phyloP scores from a whole-genome alignment of 2,113 vertebrate species.

The Circaetus cinerascens region DNA sequence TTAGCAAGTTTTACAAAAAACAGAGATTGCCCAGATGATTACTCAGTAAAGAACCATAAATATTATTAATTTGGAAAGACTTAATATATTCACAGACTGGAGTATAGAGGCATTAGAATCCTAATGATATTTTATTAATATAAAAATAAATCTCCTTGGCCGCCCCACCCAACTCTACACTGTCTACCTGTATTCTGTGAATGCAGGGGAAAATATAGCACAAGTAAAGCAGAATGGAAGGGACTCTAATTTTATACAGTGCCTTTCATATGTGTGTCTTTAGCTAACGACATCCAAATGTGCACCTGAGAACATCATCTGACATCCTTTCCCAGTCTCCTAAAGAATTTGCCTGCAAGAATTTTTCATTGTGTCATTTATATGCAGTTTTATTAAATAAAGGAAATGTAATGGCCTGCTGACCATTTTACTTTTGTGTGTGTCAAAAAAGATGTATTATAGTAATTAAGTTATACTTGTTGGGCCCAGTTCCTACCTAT shows the following conservation, averaged over 20 bases:
- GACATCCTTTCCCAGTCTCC: background rate
- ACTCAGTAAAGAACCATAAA: background rate
- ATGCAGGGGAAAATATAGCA: background rate
- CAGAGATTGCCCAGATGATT: background rate
- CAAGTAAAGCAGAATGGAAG: background rate
- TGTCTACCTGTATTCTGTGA: background rate
- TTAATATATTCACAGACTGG: background rate
- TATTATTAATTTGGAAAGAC: background rate
- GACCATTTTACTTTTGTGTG: background rate
- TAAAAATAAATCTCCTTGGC: background rate
- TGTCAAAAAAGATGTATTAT: conserved; percentile 1
- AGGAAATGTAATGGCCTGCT: background rate
- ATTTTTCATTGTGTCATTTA: conserved; percentile 12
- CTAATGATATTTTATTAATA: background rate
- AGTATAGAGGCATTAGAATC: background rate
- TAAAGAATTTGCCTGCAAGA: background rate
- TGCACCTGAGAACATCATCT: background rate
- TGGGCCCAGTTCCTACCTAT: background rate
- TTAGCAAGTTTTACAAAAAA: background rate
- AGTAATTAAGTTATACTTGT: conserved; percentile 39
- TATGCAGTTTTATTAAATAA: conserved; percentile 33
- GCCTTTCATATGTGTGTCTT: background rate
- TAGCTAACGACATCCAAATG: background rate
- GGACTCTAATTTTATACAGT: background rate
- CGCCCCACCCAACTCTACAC: background rate